These are phyloP conservation scores for Urocitellus parryii DNA, from an alignment of 2,113 vertebrate genomes.

Conservation along the genomic window DNA sequence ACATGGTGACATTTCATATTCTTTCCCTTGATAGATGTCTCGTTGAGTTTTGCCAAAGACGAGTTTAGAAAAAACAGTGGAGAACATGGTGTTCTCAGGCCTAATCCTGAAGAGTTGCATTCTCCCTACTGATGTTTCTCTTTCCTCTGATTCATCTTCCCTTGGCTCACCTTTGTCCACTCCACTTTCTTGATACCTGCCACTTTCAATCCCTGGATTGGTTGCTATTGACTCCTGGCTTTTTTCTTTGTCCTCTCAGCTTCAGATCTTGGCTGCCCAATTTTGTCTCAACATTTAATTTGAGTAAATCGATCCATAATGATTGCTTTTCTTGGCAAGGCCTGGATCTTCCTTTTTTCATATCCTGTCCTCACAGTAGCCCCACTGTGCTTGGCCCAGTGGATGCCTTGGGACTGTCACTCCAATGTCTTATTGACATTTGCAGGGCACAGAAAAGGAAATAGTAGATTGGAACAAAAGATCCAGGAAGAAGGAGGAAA, in stretches of 20 bases:
- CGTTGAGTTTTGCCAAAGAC: not conserved
- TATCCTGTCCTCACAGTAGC: not conserved
- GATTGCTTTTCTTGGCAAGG: not conserved
- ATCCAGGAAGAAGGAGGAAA: not conserved
- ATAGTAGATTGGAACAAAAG: not conserved
- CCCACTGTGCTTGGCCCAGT: not conserved
- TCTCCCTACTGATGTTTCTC: not conserved
- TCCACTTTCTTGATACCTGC: not conserved
- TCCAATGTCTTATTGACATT: not conserved
- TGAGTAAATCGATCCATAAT: not conserved
- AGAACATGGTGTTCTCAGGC: not conserved
- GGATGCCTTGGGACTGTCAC: not conserved
- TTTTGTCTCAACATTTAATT: slow-evolving; percentile 1
- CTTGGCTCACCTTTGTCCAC: not conserved
- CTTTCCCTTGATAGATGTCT: not conserved
- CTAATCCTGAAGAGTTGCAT: not conserved
- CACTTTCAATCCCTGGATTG: not conserved
- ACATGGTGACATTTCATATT: not conserved
- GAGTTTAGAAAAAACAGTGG: not conserved
- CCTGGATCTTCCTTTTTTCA: not conserved
- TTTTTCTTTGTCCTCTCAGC: not conserved
- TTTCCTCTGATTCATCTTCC: not conserved
- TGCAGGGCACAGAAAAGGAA: not conserved
- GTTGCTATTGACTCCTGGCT: not conserved
- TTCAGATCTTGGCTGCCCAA: not conserved